phyloP scores from a whole-genome alignment of 2,888 invertebrate genomes.

The Agriopis marginaria region DNA sequence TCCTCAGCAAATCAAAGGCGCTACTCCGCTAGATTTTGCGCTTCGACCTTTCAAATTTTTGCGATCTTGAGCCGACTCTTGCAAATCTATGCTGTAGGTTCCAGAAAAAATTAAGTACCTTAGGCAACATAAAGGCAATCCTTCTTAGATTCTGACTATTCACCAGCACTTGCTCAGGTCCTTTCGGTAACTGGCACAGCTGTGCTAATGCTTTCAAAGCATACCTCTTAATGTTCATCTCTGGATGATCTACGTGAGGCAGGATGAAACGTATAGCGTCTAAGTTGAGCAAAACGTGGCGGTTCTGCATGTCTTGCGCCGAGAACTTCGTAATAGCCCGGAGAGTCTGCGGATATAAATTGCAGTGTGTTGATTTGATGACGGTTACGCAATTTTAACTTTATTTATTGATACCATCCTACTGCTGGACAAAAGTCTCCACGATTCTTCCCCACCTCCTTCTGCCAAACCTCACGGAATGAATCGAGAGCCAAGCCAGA shows the following conservation, averaged over 20 bases:
- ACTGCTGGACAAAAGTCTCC: no score
- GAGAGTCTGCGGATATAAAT: constrained; percentile 62
- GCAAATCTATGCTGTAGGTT: neutral
- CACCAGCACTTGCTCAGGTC: constrained; percentile 76
- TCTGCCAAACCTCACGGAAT: no score
- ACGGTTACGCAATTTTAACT: neutral
- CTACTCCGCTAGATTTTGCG: no score
- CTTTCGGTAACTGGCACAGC: constrained; percentile 77
- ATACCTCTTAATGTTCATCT: constrained; percentile 78
- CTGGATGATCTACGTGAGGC: constrained; percentile 71
- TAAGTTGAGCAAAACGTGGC: constrained; percentile 65
- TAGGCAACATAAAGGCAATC: constrained; percentile 72
- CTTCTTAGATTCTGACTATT: constrained; percentile 71
- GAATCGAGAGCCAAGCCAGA: no score
- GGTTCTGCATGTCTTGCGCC: constrained; percentile 74
- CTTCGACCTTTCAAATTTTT: no score
- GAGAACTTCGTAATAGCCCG: constrained; percentile 79
- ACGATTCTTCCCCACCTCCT: no score
- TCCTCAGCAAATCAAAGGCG: no score
- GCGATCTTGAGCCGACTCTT: no score
- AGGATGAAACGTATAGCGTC: constrained; percentile 70
- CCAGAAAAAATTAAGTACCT: constrained; percentile 56
- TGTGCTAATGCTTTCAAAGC: constrained; percentile 83
- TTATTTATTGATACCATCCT: no score
- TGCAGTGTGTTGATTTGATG: neutral